Evolutionary conservation across 2,113 vertebrate genomes (phyloP).

Genomic region (Delphinapterus leucas): DNA sequence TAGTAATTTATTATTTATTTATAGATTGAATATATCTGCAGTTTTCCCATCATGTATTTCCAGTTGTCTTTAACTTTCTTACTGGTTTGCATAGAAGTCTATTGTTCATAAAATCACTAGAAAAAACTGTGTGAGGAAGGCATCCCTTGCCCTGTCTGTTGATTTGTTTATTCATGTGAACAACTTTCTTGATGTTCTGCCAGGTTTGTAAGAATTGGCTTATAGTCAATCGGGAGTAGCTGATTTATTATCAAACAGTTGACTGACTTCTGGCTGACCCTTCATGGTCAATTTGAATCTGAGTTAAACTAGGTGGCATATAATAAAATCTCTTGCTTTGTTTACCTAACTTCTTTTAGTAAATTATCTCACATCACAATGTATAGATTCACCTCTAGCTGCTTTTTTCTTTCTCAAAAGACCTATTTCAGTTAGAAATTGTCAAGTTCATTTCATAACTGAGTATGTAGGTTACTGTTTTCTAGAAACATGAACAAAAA

Average conservation of each 20-base stretch:
- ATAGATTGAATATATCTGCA: not conserved
- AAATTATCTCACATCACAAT: not conserved
- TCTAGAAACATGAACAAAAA: not conserved
- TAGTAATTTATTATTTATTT: not conserved
- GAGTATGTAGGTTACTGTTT: not conserved
- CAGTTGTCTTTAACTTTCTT: not conserved
- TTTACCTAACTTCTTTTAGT: not conserved
- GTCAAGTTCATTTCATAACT: not conserved
- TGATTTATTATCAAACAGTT: not conserved
- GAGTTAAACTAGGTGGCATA: not conserved
- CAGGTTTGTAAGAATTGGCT: not conserved
- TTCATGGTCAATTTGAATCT: not conserved
- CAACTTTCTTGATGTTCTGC: not conserved
- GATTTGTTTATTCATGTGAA: conserved; percentile 11
- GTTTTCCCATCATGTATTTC: not conserved
- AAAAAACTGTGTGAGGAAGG: not conserved
- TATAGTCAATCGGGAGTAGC: not conserved
- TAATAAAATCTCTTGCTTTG: not conserved
- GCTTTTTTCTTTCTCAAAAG: not conserved
- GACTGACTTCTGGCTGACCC: not conserved
- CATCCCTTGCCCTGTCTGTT: not conserved
- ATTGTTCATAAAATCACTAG: not conserved
- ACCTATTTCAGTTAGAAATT: not conserved
- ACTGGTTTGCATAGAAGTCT: not conserved
- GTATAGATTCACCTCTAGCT: not conserved